Percentiles rank a stretch among this genome's conserved stretches.
Evolutionary conservation across 2,888 invertebrate species (phyloP).

Genomic region (Craniophora ligustri): DNA sequence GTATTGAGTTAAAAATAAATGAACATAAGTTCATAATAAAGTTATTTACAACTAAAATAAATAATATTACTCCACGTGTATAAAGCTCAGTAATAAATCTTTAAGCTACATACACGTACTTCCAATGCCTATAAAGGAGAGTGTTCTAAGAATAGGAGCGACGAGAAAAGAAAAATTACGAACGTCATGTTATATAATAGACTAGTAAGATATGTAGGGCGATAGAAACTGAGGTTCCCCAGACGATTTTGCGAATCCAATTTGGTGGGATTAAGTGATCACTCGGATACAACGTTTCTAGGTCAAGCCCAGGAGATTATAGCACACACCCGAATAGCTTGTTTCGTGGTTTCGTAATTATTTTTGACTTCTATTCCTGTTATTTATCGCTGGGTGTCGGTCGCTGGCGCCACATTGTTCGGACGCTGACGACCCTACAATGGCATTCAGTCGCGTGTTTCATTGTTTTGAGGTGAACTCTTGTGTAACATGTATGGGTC

Average conservation of each 20-base stretch:
- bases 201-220: constrained; percentile 51
- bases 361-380: constrained; percentile 42
- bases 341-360: constrained; percentile 52
- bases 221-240: constrained; percentile 31
- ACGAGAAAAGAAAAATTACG: constrained; percentile 28
- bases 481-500: constrained; percentile 49
- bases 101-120: constrained; percentile 14
- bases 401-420: constrained; percentile 29
- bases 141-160: constrained; percentile 41
- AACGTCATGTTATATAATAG: constrained; percentile 46
- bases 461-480: constrained; percentile 52
- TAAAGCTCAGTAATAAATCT: too few species aligned
- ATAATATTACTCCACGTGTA: constrained; percentile 20
- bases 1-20: constrained; percentile 6
- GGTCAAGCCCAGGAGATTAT: constrained; percentile 59
- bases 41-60: constrained; percentile 22
- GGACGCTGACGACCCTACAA: constrained; percentile 29
- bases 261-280: constrained; percentile 60
- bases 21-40: neutral
- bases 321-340: constrained; percentile 47
- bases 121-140: constrained; percentile 22
- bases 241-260: constrained; percentile 51
- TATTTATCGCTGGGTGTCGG: constrained; percentile 42
- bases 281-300: constrained; percentile 54
- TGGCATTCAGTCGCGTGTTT: constrained; percentile 41